Base-by-base conservation (phyloP, 2,797 vertebrate genomes). In the Sebastes kiyomatsui region DNA sequence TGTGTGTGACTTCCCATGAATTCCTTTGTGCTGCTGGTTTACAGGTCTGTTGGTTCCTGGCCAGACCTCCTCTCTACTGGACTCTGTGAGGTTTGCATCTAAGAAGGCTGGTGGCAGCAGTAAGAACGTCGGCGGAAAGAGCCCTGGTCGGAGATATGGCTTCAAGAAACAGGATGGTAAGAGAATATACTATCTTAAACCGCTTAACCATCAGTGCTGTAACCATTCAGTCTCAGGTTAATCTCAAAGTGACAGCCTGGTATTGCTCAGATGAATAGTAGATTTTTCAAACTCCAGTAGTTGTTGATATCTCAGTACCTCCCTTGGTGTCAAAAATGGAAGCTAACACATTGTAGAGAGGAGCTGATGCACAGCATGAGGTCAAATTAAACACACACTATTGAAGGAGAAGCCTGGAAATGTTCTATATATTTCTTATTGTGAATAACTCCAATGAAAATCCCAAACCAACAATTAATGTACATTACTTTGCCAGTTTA, bases 141-240 rank as follows among this genome's bases (percentile, higher is more conserved):
- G 97, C 74, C 90, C 95, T 1, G 97, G 98, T 4, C 96, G 92
- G 71, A 95, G 95, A 88, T 98, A 96, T 0, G 98, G 98, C 18
- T 95, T 87, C 86, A 99, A 97, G 92, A 98, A 97, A 89, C 66
- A 91, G 5, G 98, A 99, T 23, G 98, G 98, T 99, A 88, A 92
- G 16, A n/a, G 16, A n/a, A 66, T 0, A 8, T 1, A 6, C 18
- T 0, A 2, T 25, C 35, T 2, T 10, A 35, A 58, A 35, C 0
- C 5, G 32, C 18, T 58, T 20, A 0, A 42, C n/a, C 3, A 3
- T 54, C 2, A 14, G 18, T n/a, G 3, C 23, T 52, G 14, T 46
- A 1, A 4, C 2, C 12, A 2, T 64, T 23, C 25, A 5, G 2
- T 1, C 18, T 42, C 32, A 22, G n/a, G n/a, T n/a, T 38, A 6